These are phyloP conservation scores for Periophthalmus modestus DNA, from an alignment of 2,113 vertebrate species.

Conservation along the genomic window DNA sequence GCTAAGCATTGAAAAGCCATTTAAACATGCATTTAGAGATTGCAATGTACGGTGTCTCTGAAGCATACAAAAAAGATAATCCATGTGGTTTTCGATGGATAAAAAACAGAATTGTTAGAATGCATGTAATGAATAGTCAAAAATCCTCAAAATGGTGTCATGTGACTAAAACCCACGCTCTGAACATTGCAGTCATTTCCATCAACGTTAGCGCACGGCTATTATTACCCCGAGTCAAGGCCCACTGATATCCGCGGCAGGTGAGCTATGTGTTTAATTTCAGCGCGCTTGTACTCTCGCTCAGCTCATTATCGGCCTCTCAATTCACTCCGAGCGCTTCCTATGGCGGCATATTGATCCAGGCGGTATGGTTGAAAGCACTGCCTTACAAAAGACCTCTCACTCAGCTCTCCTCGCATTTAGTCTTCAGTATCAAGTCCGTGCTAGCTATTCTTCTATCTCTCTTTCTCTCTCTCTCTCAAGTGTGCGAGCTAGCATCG, in stretches of 20 bases:
- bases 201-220: slow-evolving; percentile 30
- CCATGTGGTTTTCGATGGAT: too few species aligned
- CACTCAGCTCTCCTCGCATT: slow-evolving; percentile 30
- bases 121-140: too few species aligned
- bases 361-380: slow-evolving; percentile 54
- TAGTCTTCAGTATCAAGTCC: slow-evolving; percentile 26
- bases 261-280: slow-evolving; percentile 76
- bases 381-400: slow-evolving; percentile 57
- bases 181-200: slow-evolving; percentile 39
- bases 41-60: too few species aligned
- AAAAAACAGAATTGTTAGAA: too few species aligned
- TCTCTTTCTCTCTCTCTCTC: slow-evolving; percentile 9
- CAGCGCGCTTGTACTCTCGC: slow-evolving; percentile 53
- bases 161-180: background rate
- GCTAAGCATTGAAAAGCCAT: too few species aligned
- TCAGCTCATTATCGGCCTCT: slow-evolving; percentile 68
- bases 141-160: background rate
- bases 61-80: too few species aligned
- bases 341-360: slow-evolving; percentile 66
- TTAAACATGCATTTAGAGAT: too few species aligned
- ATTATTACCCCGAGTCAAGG: slow-evolving; percentile 58
- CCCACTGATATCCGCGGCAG: slow-evolving; percentile 51
- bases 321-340: slow-evolving; percentile 59
- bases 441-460: background rate
- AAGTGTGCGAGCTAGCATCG: background rate